A percentile compares a stretch with the other conserved stretches of the same genome.
Evolutionary conservation across 2,113 vertebrate genomes (phyloP).

Genomic region (Cephalopterus ornatus): DNA sequence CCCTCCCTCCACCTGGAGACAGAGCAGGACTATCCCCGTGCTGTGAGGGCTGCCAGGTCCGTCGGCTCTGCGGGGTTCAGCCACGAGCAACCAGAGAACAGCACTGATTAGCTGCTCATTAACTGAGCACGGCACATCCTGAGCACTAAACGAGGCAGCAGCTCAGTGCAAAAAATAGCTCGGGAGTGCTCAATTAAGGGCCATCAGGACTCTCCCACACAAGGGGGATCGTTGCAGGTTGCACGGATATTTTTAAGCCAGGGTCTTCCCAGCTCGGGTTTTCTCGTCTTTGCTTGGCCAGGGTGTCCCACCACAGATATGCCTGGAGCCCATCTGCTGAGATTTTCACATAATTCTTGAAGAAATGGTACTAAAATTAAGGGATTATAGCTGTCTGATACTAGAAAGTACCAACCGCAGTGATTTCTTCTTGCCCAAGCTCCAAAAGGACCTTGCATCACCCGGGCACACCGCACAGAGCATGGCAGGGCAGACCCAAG

Average conservation of each 20-base stretch:
- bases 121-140: constrained; percentile 26
- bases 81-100: background rate
- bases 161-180: background rate
- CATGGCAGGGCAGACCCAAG: background rate
- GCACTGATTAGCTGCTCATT: constrained; percentile 53
- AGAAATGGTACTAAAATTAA: background rate
- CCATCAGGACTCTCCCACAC: background rate
- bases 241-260: background rate
- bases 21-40: background rate
- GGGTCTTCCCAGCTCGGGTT: background rate
- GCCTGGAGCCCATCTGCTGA: background rate
- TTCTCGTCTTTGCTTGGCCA: background rate
- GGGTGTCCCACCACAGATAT: background rate
- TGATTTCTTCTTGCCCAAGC: background rate
- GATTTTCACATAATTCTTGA: background rate
- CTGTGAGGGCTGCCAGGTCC: background rate
- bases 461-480: background rate
- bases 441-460: background rate
- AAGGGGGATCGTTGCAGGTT: background rate
- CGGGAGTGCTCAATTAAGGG: background rate
- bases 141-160: background rate
- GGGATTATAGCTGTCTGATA: background rate
- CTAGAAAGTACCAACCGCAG: background rate
- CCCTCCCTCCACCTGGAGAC: background rate
- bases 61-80: background rate